Evolutionary conservation across 2,113 vertebrate genomes (phyloP).

Genomic region (Phrynosoma platyrhinos): DNA sequence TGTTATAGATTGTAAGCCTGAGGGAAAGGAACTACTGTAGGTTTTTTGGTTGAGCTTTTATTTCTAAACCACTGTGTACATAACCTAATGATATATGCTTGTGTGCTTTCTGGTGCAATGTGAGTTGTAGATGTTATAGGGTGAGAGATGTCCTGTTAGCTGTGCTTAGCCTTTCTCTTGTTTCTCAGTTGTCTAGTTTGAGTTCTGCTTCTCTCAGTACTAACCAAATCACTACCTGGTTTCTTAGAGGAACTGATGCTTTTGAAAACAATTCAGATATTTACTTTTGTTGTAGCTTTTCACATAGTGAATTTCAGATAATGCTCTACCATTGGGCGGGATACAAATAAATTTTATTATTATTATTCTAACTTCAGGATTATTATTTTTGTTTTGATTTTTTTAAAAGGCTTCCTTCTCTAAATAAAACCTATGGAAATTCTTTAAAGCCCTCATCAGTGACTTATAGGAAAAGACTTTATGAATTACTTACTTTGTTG

Average conservation of each 20-base stretch:
- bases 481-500: conserved; percentile 88
- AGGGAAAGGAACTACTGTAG: no score
- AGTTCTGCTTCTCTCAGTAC: not conserved
- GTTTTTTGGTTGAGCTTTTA: no score
- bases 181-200: not conserved
- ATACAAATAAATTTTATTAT: no score
- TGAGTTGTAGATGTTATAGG: not conserved
- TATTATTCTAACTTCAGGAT: conserved; percentile 34
- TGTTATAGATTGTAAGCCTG: not conserved
- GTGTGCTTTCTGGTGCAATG: not conserved
- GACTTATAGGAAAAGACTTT: conserved; percentile 88
- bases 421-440: conserved; percentile 84
- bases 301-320: not conserved
- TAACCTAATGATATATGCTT: no score
- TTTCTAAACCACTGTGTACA: no score
- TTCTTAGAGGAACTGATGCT: not conserved
- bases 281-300: not conserved
- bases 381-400: conserved; percentile 46
- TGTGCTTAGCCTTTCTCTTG: not conserved
- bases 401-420: conserved; percentile 84
- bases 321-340: no score
- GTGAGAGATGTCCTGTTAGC: not conserved
- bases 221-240: not conserved
- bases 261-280: conserved; percentile 24
- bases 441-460: conserved; percentile 80